Evolutionary conservation across 2,888 invertebrate genomes (phyloP).

Genomic region (Noctua pronuba): DNA sequence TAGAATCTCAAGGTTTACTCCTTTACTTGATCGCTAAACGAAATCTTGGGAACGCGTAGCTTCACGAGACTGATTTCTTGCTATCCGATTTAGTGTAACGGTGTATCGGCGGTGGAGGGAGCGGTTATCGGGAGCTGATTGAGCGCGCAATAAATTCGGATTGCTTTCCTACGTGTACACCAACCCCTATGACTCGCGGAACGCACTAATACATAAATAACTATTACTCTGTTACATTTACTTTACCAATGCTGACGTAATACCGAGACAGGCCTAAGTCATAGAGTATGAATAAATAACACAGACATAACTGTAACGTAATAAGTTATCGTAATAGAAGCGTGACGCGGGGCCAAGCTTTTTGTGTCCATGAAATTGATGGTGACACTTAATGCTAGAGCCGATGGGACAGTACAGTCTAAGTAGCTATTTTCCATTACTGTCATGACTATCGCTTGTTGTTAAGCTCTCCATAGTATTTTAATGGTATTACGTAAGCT

Average conservation of each 20-base stretch:
- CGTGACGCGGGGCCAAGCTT: slow-evolving; percentile 42
- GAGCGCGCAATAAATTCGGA: slow-evolving; percentile 82
- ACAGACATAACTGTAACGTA: slow-evolving; percentile 37
- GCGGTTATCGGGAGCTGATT: slow-evolving; percentile 80
- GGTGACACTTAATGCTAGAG: slow-evolving; percentile 37
- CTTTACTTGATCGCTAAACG: slow-evolving; percentile 51
- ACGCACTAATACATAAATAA: slow-evolving; percentile 53
- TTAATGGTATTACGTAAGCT: slow-evolving; percentile 33
- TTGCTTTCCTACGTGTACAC: slow-evolving; percentile 77
- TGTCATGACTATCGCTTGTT: slow-evolving; percentile 6
- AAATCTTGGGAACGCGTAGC: slow-evolving; percentile 59
- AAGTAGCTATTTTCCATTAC: slow-evolving; percentile 8
- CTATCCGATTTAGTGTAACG: slow-evolving; percentile 61
- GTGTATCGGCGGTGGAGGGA: slow-evolving; percentile 71
- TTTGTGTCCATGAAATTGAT: slow-evolving; percentile 55
- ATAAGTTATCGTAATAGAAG: slow-evolving; percentile 41
- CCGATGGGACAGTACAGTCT: slow-evolving; percentile 15
- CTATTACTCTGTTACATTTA: slow-evolving; percentile 41
- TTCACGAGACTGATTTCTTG: slow-evolving; percentile 72
- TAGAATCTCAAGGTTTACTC: slow-evolving; percentile 40
- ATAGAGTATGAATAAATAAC: slow-evolving; percentile 46
- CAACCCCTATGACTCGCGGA: slow-evolving; percentile 58
- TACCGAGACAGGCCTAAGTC: slow-evolving; percentile 20
- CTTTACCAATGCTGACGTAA: slow-evolving; percentile 25
- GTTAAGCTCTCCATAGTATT: slow-evolving; percentile 20